Conservation (phyloP, 2,797 vertebrate species). For the Picus viridis region DNA sequence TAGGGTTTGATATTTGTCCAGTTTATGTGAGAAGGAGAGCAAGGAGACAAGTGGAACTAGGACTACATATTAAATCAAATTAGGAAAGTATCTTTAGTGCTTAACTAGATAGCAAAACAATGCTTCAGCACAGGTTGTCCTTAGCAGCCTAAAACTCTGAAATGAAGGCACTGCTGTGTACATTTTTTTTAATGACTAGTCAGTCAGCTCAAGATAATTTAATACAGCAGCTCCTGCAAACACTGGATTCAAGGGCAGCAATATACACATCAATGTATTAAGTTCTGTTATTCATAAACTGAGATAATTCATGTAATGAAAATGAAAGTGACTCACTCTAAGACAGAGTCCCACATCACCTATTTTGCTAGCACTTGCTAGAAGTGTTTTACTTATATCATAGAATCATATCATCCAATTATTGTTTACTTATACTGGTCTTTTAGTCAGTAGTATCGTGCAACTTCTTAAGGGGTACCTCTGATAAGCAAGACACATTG, state of each 20-base stretch:
- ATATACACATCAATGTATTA: neutral
- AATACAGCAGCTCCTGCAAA: neutral
- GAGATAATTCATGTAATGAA: neutral
- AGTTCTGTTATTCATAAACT: neutral
- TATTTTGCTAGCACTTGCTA: neutral
- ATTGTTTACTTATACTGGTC: neutral
- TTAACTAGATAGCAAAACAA: neutral
- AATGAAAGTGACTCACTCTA: neutral
- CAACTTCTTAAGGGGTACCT: neutral
- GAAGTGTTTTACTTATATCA: neutral
- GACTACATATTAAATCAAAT: neutral
- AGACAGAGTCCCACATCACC: neutral
- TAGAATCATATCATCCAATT: no score
- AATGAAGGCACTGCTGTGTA: neutral
- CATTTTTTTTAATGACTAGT: neutral
- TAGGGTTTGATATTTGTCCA: neutral
- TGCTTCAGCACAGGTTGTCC: neutral
- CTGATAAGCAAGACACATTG: neutral
- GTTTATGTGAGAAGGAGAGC: neutral
- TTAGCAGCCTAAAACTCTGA: neutral
- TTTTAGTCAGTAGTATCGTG: neutral
- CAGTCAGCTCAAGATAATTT: neutral
- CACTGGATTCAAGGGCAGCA: neutral
- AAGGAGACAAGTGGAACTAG: neutral
- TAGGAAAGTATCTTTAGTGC: neutral